Percentiles rank a stretch among this genome's conserved stretches.
These are phyloP conservation scores for Mesoligia furuncula DNA, from an alignment of 2,888 invertebrate species.

Conservation along the genomic window DNA sequence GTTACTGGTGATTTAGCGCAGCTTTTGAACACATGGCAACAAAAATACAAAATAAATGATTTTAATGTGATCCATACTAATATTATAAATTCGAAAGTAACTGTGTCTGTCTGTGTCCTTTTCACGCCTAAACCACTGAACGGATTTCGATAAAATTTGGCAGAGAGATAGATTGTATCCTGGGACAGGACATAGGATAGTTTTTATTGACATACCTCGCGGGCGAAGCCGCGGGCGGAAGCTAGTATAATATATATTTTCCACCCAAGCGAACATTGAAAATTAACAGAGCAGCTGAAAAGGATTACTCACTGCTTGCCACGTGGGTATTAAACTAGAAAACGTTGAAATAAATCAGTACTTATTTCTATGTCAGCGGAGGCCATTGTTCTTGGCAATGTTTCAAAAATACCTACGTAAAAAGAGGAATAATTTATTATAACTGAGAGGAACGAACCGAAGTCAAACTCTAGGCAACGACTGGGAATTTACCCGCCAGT, in stretches of 20 bases:
- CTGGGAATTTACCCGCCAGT: neutral
- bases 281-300: neutral
- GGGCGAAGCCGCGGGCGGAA: too few species aligned
- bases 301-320: constrained; percentile 15
- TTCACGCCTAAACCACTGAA: too few species aligned
- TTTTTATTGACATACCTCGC: too few species aligned
- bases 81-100: too few species aligned
- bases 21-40: neutral
- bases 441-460: neutral
- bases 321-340: constrained; percentile 4
- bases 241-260: neutral
- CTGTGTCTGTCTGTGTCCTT: too few species aligned
- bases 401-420: constrained; percentile 25
- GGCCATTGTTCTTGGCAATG: constrained; percentile 26
- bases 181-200: too few species aligned
- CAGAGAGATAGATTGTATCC: too few species aligned
- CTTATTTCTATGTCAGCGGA: constrained; percentile 6
- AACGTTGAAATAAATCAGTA: constrained; percentile 29
- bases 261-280: neutral
- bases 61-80: neutral
- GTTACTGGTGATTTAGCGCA: neutral
- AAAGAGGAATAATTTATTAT: neutral
- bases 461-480: neutral
- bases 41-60: neutral
- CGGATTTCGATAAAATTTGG: neutral